phyloP scores from a whole-genome alignment of 2,113 vertebrate species.

The Sorex araneus region DNA sequence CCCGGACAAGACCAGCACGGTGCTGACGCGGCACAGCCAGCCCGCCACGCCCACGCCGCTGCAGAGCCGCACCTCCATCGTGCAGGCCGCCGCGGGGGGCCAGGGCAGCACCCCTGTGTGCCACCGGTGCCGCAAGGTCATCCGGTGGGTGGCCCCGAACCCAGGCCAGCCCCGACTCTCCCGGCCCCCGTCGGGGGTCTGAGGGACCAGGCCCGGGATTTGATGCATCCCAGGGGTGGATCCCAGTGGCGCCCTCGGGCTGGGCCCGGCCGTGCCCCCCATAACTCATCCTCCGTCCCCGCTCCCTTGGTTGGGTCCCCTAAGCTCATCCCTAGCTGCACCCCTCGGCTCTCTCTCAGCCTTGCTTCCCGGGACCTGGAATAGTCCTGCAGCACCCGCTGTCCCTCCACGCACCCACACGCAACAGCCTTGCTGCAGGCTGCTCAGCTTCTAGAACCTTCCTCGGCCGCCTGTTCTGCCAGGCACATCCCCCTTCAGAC shows the following conservation, averaged over 20 bases:
- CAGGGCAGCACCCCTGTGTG: slow-evolving; percentile 94
- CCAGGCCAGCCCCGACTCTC: background rate
- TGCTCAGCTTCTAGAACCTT: slow-evolving; percentile 11
- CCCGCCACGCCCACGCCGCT: slow-evolving; percentile 95
- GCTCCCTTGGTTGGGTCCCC: too few species aligned
- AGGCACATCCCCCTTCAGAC: background rate
- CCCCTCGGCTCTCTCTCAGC: background rate
- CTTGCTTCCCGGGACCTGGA: background rate
- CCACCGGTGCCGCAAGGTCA: slow-evolving; percentile 97
- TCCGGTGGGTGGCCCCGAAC: slow-evolving; percentile 90
- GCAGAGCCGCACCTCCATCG: slow-evolving; percentile 97
- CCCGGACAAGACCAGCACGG: slow-evolving; percentile 96
- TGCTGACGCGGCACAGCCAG: slow-evolving; percentile 97
- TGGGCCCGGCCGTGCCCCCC: too few species aligned
- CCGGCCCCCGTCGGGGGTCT: background rate
- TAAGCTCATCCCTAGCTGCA: too few species aligned
- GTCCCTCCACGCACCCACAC: too few species aligned
- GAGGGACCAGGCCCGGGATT: accelerated
- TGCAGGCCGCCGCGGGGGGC: slow-evolving; percentile 94
- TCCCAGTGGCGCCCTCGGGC: too few species aligned
- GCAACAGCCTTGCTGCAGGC: too few species aligned
- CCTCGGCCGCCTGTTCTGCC: background rate
- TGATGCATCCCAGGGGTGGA: too few species aligned
- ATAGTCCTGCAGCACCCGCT: too few species aligned
- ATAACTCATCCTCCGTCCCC: too few species aligned